Conservation (phyloP, 1,140 invertebrate species). For the Euborellia annulipes region DNA sequence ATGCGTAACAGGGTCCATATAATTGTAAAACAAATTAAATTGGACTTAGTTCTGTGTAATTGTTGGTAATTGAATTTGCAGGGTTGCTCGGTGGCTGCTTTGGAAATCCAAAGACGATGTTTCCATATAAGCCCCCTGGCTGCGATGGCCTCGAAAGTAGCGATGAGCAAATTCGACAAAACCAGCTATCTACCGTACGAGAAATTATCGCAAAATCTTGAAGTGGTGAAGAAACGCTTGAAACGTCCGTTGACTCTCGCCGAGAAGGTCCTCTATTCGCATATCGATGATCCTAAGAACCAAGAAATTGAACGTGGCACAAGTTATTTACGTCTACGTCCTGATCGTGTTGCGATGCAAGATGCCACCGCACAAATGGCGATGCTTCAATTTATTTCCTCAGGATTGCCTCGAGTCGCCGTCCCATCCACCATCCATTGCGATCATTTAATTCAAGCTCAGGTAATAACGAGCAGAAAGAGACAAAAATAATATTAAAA, state of each 20-base stretch:
- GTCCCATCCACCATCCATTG: constrained; percentile 99
- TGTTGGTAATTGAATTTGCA: constrained; percentile 16
- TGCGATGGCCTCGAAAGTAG: constrained; percentile 61
- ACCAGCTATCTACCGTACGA: constrained; percentile 73
- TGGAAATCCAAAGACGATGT: constrained; percentile 56
- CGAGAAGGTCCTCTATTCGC: constrained; percentile 95
- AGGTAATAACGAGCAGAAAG: no score
- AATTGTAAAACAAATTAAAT: no score
- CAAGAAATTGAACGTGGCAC: constrained; percentile 79
- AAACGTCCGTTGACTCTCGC: constrained; percentile 51
- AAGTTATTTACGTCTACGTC: constrained; percentile 83
- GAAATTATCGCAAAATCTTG: constrained; percentile 66
- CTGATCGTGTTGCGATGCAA: constrained; percentile 98
- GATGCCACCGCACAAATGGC: constrained; percentile 99
- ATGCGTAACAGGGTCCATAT: no score
- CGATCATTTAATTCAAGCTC: constrained; percentile 98
- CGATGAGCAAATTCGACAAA: constrained; percentile 90
- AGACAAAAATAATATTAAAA: no score
- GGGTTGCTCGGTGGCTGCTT: constrained; percentile 26
- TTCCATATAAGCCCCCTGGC: constrained; percentile 52
- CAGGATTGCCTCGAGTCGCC: constrained; percentile 81
- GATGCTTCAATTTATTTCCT: constrained; percentile 98
- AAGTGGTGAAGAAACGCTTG: constrained; percentile 70
- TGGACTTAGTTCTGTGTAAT: no score
- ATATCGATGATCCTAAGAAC: constrained; percentile 81